Evolutionary conservation across 2,888 invertebrate species (phyloP).

Genomic region (Latrodectus hesperus): DNA sequence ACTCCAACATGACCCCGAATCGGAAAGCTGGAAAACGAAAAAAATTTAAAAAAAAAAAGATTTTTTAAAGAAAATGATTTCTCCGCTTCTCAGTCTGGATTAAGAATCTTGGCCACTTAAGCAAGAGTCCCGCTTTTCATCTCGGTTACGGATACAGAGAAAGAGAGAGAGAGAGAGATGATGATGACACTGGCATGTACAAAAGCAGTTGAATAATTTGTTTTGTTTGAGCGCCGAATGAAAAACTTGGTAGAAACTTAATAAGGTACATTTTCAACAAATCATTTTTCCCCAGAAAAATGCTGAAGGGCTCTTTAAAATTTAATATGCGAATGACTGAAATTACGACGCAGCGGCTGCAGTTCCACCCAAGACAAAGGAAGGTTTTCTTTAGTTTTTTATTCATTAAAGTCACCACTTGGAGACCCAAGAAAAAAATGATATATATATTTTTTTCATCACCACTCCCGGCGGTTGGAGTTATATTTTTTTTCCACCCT

Average conservation of each 20-base stretch:
- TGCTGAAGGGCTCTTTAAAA: slow-evolving; percentile 69
- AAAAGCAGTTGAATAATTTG: slow-evolving; percentile 68
- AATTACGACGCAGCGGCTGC: slow-evolving; percentile 65
- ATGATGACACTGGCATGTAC: slow-evolving; percentile 60
- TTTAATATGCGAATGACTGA: slow-evolving; percentile 70
- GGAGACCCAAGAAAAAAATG: slow-evolving; percentile 41
- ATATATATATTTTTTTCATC: slow-evolving; percentile 40
- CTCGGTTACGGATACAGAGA: slow-evolving; percentile 58
- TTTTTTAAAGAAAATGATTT: slow-evolving; percentile 5
- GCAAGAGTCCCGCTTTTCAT: slow-evolving; percentile 53
- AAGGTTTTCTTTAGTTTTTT: slow-evolving; percentile 67
- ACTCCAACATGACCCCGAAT: too few species aligned
- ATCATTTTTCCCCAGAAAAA: slow-evolving; percentile 63
- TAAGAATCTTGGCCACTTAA: slow-evolving; percentile 56
- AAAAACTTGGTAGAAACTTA: slow-evolving; percentile 68
- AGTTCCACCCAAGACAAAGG: slow-evolving; percentile 59
- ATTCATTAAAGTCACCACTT: slow-evolving; percentile 69
- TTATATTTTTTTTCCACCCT: slow-evolving; percentile 28
- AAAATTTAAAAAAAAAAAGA: neutral
- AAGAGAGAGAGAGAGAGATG: slow-evolving; percentile 31
- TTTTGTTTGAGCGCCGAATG: slow-evolving; percentile 68
- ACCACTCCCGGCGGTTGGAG: slow-evolving; percentile 58
- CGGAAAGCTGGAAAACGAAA: neutral
- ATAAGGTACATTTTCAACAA: slow-evolving; percentile 69
- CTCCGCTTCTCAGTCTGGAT: slow-evolving; percentile 39